Evolutionary conservation across 2,113 vertebrate species (phyloP).

Genomic region (Mobula hypostoma): DNA sequence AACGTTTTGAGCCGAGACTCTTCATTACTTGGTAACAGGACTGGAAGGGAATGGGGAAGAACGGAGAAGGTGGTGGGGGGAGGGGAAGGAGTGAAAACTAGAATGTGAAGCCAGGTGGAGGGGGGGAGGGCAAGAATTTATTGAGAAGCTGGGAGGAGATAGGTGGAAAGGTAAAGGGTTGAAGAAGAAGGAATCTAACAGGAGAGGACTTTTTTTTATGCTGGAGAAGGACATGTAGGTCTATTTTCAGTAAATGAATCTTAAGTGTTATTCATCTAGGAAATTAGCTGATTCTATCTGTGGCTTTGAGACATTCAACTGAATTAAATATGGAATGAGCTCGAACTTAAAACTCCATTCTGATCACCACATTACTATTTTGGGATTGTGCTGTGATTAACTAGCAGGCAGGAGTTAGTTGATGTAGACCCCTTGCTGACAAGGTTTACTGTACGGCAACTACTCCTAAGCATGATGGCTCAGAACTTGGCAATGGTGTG

Average conservation of each 20-base stretch:
- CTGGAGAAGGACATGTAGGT: neutral
- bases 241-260: neutral
- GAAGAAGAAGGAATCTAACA: too few species aligned
- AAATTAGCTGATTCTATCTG: neutral
- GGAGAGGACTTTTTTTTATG: too few species aligned
- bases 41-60: too few species aligned
- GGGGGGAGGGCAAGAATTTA: too few species aligned
- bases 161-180: too few species aligned
- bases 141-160: too few species aligned
- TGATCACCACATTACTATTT: neutral
- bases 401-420: neutral
- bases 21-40: too few species aligned
- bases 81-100: too few species aligned
- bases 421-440: neutral
- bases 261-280: neutral
- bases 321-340: neutral
- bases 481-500: slow-evolving; percentile 10
- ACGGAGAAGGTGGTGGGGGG: too few species aligned
- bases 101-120: too few species aligned
- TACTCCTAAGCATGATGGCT: neutral
- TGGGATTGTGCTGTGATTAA: neutral
- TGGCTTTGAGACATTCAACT: neutral
- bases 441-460: neutral
- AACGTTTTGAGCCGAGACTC: too few species aligned
- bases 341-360: neutral